Evolutionary conservation across 2,797 vertebrate genomes (phyloP).

Genomic region (Myotis myotis): DNA sequence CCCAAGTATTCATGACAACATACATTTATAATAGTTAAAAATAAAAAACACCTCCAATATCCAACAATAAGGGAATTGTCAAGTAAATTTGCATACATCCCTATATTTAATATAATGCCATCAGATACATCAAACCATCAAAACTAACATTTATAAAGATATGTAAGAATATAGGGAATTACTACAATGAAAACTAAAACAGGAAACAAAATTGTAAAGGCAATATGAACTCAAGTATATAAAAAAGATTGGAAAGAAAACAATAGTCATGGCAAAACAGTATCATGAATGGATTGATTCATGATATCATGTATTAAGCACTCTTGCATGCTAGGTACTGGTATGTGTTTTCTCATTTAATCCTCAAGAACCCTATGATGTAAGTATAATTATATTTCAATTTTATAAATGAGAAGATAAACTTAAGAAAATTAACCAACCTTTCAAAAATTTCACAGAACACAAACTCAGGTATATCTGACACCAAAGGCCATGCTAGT

Average conservation of each 20-base stretch:
- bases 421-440: neutral
- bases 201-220: neutral
- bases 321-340: neutral
- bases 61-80: neutral
- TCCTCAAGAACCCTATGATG: neutral
- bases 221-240: neutral
- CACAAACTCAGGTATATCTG: neutral
- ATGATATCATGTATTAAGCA: neutral
- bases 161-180: neutral
- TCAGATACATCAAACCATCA: neutral
- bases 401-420: neutral
- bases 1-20: neutral
- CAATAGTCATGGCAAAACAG: neutral
- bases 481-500: neutral
- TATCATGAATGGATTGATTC: neutral
- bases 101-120: neutral
- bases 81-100: neutral
- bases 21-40: neutral
- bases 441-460: conserved; percentile 19
- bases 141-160: neutral
- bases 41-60: neutral
- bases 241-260: neutral
- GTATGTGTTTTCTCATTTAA: neutral
- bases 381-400: neutral
- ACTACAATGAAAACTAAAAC: neutral